Percentiles rank a stretch among this genome's conserved stretches.
Conservation (phyloP, 2,888 invertebrate genomes). For the Meliscaeva auricollis region DNA sequence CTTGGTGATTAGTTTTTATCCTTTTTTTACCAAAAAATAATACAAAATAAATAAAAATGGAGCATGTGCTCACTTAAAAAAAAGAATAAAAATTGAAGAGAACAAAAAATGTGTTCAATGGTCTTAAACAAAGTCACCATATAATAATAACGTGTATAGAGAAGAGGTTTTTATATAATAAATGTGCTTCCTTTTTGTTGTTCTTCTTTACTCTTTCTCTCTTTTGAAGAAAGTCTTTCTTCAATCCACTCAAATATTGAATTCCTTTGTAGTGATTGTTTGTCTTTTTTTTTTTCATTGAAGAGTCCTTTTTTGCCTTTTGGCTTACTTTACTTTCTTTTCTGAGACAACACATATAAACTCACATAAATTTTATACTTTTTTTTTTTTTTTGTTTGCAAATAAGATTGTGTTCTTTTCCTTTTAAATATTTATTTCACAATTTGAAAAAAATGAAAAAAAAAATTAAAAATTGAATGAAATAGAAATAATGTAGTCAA, state of each 20-base stretch:
- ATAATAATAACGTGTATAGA: background rate
- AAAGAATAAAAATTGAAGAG: conserved; percentile 18
- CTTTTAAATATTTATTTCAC: conserved; percentile 46
- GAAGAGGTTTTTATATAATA: conserved; percentile 1
- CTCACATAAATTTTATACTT: background rate
- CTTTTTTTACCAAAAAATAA: conserved; percentile 3
- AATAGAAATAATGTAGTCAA: conserved; percentile 47
- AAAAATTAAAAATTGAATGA: background rate
- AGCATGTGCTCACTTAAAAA: conserved; percentile 19
- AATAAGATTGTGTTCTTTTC: conserved; percentile 13
- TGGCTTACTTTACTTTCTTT: conserved; percentile 40
- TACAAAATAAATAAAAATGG: background rate
- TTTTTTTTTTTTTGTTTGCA: conserved; percentile 1
- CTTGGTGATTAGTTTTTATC: conserved; percentile 22
- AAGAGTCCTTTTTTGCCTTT: conserved; percentile 49
- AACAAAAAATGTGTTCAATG: conserved; percentile 1
- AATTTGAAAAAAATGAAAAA: conserved; percentile 27
- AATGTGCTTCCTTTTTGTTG: conserved; percentile 1
- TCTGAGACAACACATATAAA: conserved; percentile 18
- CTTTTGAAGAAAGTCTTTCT: conserved; percentile 17
- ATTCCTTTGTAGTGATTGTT: conserved; percentile 57
- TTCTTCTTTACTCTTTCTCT: background rate
- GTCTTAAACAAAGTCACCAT: conserved; percentile 21
- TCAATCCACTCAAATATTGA: conserved; percentile 37
- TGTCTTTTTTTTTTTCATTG: conserved; percentile 41